Conservation (phyloP, 2,888 invertebrate genomes). For the Parnassius glacialis region DNA sequence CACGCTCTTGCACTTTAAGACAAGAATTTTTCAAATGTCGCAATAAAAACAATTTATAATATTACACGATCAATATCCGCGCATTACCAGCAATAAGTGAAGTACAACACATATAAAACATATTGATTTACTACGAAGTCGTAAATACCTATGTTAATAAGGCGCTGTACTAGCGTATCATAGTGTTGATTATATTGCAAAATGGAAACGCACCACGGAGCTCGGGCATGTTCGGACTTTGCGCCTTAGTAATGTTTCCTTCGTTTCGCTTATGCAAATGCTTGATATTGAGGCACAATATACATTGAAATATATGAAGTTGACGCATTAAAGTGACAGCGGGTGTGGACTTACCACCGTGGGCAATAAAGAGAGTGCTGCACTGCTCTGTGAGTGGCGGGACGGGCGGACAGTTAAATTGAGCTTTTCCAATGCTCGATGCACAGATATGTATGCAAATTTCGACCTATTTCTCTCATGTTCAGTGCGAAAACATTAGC, state of each 20-base stretch:
- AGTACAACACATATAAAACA: constrained; percentile 60
- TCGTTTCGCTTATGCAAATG: constrained; percentile 66
- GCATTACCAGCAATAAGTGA: constrained; percentile 58
- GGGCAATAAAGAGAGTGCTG: constrained; percentile 21
- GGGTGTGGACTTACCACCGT: constrained; percentile 39
- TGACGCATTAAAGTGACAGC: constrained; percentile 62
- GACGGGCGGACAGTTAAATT: constrained; percentile 25
- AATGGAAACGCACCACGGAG: constrained; percentile 59
- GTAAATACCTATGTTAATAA: constrained; percentile 72
- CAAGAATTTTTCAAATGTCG: constrained; percentile 18
- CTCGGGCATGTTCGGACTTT: constrained; percentile 45
- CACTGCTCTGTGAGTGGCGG: constrained; percentile 13
- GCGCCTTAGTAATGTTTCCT: constrained; percentile 60
- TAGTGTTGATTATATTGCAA: constrained; percentile 68
- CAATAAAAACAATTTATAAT: constrained; percentile 35
- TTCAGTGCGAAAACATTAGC: constrained; percentile 14
- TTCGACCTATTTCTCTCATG: constrained; percentile 22
- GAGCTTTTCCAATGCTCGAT: constrained; percentile 23
- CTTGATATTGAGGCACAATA: constrained; percentile 65
- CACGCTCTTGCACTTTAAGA: background rate
- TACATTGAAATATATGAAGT: constrained; percentile 66
- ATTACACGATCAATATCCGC: constrained; percentile 49
- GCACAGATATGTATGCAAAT: constrained; percentile 22
- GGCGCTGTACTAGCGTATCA: constrained; percentile 49
- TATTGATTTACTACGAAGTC: constrained; percentile 65